A percentile compares a stretch with the other conserved stretches of the same genome.
phyloP scores from a whole-genome alignment of 2,888 invertebrate species.

The Hetaerina titia region DNA sequence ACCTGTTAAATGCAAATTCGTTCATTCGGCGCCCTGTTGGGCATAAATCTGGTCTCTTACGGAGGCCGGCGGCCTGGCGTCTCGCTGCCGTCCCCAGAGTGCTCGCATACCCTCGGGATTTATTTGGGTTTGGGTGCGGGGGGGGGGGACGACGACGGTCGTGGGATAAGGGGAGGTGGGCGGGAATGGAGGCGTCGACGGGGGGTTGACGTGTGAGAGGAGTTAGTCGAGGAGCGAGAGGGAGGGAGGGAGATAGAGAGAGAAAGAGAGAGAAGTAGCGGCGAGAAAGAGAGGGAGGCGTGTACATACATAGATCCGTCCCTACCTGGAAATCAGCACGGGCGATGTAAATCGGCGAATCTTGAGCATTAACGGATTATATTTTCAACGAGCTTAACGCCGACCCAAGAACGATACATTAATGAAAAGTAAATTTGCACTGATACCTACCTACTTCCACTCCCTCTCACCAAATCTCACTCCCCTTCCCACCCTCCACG shows the following conservation, averaged over 20 bases:
- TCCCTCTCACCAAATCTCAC: neutral
- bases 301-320: neutral
- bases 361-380: neutral
- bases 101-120: neutral
- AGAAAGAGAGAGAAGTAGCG: neutral
- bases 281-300: neutral
- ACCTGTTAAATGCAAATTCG: slow-evolving; percentile 1
- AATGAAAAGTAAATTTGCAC: slow-evolving; percentile 11
- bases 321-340: neutral
- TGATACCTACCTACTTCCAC: neutral
- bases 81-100: too few relatives aligned
- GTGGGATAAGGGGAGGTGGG: too few relatives aligned
- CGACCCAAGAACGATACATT: neutral
- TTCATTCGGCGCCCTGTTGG: neutral
- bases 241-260: neutral
- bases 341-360: neutral
- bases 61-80: neutral
- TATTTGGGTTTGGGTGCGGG: too few relatives aligned
- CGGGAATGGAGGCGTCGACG: too few relatives aligned
- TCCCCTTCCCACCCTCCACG: neutral
- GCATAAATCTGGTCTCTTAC: neutral
- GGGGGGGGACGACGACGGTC: too few relatives aligned
- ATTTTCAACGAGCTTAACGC: neutral
- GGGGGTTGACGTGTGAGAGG: neutral
- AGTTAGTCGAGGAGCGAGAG: neutral